Evolutionary conservation across 2,888 invertebrate genomes (phyloP).

Genomic region (Drosophila testacea): DNA sequence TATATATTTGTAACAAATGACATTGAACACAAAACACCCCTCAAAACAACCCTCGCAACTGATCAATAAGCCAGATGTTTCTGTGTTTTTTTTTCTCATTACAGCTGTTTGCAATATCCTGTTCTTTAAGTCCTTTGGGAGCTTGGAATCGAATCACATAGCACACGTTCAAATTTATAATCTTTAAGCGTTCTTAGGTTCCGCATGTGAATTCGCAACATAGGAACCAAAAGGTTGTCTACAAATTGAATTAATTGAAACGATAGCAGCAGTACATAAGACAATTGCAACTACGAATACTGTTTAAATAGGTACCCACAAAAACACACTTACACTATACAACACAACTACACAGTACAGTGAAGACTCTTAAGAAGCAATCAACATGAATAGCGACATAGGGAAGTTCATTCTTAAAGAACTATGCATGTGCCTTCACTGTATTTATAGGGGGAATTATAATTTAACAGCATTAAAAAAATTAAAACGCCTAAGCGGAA

Average conservation of each 20-base stretch:
- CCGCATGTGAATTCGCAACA: constrained; percentile 26
- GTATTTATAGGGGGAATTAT: constrained; percentile 38
- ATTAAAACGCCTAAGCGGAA: constrained; percentile 65
- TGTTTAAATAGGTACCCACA: neutral
- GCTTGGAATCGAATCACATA: constrained; percentile 24
- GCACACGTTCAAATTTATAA: constrained; percentile 32
- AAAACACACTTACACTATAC: neutral
- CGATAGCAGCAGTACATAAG: constrained; percentile 1
- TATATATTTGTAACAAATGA: constrained; percentile 31
- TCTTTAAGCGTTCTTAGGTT: neutral
- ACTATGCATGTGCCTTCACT: neutral
- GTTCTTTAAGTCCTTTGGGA: constrained; percentile 39
- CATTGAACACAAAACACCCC: constrained; percentile 50
- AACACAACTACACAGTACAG: neutral
- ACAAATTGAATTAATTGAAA: constrained; percentile 34
- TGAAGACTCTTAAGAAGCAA: constrained; percentile 44
- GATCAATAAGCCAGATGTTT: constrained; percentile 42
- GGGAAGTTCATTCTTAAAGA: constrained; percentile 1
- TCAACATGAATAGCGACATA: constrained; percentile 49
- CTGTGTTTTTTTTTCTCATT: neutral
- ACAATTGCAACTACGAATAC: constrained; percentile 7
- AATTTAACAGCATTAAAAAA: constrained; percentile 63
- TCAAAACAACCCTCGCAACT: neutral
- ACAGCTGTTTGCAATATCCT: constrained; percentile 54
- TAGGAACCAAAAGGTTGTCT: constrained; percentile 29